Conservation (phyloP, 2,113 vertebrate genomes). For the Nettapus auritus region DNA sequence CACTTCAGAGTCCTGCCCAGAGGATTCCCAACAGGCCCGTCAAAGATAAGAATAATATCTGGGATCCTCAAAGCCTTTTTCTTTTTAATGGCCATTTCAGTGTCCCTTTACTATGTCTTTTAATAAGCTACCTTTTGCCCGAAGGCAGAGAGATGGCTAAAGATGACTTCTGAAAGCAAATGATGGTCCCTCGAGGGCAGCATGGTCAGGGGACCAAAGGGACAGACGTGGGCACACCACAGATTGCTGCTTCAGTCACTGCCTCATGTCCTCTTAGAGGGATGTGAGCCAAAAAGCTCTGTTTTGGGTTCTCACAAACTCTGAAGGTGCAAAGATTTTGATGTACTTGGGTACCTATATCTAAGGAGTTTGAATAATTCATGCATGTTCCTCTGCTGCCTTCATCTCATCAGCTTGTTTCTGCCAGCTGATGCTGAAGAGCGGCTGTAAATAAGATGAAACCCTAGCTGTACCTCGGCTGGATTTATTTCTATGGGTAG, state of each 20-base stretch:
- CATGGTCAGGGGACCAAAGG: background rate
- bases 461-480: background rate
- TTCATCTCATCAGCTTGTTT: background rate
- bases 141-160: background rate
- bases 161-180: background rate
- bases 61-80: background rate
- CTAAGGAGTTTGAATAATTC: background rate
- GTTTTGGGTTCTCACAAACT: background rate
- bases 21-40: background rate
- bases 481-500: background rate
- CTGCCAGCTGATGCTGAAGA: background rate
- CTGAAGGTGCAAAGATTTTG: background rate
- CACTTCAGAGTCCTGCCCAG: background rate
- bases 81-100: background rate
- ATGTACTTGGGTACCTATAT: background rate
- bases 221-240: background rate
- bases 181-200: background rate
- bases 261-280: background rate
- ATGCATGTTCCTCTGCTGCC: background rate
- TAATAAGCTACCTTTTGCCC: background rate
- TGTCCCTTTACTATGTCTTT: background rate
- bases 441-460: background rate
- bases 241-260: background rate
- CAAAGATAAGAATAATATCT: background rate
- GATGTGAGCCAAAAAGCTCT: background rate